Evolutionary conservation across 2,113 vertebrate genomes (phyloP), one percentile per base, ranked within the genome.

Genomic region (Dolichotis patagonum): DNA sequence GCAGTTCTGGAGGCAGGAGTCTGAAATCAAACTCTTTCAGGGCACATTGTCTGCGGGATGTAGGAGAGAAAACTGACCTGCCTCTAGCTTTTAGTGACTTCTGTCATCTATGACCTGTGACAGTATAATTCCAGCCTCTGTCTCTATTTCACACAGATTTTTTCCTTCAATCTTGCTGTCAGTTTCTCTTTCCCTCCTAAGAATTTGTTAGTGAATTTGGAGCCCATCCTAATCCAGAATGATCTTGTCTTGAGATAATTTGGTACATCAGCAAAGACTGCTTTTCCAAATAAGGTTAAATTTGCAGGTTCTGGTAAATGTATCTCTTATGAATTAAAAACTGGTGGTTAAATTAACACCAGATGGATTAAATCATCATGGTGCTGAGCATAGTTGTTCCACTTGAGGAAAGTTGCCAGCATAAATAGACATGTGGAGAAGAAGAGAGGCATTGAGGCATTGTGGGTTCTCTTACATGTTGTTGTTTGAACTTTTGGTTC

Each of bases 141-240:
- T 35, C 13, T 87, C 54, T 96, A 1, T 26, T 46, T 92, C 49
- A 11, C 8, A 11, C 20, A 4, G 38, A 19, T 62, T 92, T 85
- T n/a, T 32, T n/a, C 22, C 30, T 58, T 54, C 30, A 43, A n/a
- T 56, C 14, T 80, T 13, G 54, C 11, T 41, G 9, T 56, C 22
- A 73, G 3, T 75, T 91, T 92, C 3, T 32, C 38, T 9, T 91
- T 92, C 49, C 54, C 12, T 38, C 41, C 56, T 73, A 65, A 90
- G 26, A 95, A 54, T 43, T 84, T 87, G 43, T 92, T 46, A 87
- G 60, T 90, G 62, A 38, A 71, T 38, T 89, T 87, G 94, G 7
- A 41, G 14, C 11, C 54, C 46, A 80, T 28, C 2, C 7, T 35
- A 84, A 52, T 52, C 73, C 20, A 71, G 38, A 28, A 56, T 56